phyloP scores from a whole-genome alignment of 2,797 vertebrate genomes.

The Austrolebias charrua region DNA sequence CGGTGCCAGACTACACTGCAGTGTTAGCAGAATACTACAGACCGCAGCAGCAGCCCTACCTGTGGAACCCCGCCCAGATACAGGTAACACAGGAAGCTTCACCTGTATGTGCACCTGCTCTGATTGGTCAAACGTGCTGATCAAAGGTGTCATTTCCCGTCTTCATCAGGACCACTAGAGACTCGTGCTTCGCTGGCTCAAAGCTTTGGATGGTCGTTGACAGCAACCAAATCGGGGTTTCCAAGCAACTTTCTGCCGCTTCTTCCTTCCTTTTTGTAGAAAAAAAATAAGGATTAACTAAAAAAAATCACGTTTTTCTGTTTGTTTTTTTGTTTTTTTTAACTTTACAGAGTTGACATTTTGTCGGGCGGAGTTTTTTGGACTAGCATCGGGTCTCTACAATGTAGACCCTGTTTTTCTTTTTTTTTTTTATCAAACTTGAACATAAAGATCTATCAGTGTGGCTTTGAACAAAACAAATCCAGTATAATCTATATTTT shows the following conservation, averaged over 20 bases:
- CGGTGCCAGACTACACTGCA: conserved; percentile 91
- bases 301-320: conserved; percentile 82
- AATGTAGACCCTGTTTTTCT: conserved; percentile 59
- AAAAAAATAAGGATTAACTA: conserved; percentile 86
- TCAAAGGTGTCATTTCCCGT: conserved; percentile 37
- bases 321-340: conserved; percentile 74
- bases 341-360: conserved; percentile 84
- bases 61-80: conserved; percentile 84
- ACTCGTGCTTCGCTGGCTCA: conserved; percentile 50
- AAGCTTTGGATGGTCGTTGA: conserved; percentile 72
- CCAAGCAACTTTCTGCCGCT: conserved; percentile 88
- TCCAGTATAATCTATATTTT: conserved; percentile 78
- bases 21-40: conserved; percentile 97
- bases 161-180: conserved; percentile 74
- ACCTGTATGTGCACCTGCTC: background rate
- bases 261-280: conserved; percentile 86
- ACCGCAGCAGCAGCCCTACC: conserved; percentile 95
- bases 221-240: conserved; percentile 84
- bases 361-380: conserved; percentile 73
- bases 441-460: conserved; percentile 76
- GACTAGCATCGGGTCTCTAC: conserved; percentile 66
- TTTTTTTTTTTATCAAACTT: conserved; percentile 71
- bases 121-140: background rate
- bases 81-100: conserved; percentile 48
- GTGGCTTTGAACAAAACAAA: conserved; percentile 85